Conservation (phyloP, 1,140 invertebrate species). For the Procambarus clarkii region DNA sequence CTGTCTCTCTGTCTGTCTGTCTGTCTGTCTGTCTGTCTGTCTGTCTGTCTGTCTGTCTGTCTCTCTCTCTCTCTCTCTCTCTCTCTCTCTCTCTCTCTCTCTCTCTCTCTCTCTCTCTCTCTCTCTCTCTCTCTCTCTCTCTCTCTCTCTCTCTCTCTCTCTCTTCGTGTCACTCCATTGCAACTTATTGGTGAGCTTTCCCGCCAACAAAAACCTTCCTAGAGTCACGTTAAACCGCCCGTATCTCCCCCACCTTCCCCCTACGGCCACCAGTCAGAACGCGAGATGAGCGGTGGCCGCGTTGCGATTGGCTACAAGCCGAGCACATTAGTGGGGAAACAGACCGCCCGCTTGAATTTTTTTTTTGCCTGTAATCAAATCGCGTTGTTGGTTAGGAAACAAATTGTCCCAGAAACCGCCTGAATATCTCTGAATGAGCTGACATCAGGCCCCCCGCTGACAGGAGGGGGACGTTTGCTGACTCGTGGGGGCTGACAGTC, state of each 20-base stretch:
- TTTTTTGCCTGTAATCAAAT: slow-evolving; percentile 28
- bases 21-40: not conserved
- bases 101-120: slow-evolving; percentile 35
- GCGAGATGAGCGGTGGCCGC: not conserved
- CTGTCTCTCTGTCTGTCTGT: not conserved
- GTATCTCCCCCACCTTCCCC: too few relatives aligned
- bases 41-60: not conserved
- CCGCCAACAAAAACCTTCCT: not conserved
- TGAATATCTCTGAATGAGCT: slow-evolving; percentile 36
- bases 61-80: not conserved
- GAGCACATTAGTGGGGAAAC: not conserved
- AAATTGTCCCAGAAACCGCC: slow-evolving; percentile 17
- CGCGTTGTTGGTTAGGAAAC: slow-evolving; percentile 33
- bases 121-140: slow-evolving; percentile 35
- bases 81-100: slow-evolving; percentile 35
- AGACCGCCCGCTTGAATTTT: not conserved
- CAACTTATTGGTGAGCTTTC: slow-evolving; percentile 3
- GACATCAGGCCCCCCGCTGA: slow-evolving; percentile 43
- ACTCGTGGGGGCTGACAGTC: slow-evolving; percentile 19
- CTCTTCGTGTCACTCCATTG: not conserved
- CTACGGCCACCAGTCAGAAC: not conserved
- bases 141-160: slow-evolving; percentile 9
- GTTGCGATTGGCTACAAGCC: slow-evolving; percentile 2
- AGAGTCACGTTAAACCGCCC: not conserved
- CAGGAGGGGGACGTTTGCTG: slow-evolving; percentile 26